A percentile compares a stretch with the other conserved stretches of the same genome.
Conservation (phyloP, 2,888 invertebrate species). For the Hybos culiciformis region DNA sequence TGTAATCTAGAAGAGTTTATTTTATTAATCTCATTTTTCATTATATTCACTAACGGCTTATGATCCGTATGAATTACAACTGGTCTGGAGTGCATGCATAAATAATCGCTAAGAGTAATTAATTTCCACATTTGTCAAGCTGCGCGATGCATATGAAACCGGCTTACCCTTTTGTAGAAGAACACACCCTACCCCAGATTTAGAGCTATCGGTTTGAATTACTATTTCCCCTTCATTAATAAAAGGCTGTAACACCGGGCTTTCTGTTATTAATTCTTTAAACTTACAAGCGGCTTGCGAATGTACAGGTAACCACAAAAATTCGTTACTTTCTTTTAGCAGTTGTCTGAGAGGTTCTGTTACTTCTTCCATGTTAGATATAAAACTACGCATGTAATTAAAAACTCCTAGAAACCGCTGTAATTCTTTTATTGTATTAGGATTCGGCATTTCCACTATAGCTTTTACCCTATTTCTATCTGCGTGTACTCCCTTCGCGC, state of each 20-base stretch:
- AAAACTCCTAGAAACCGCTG: too few species aligned
- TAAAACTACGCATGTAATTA: too few species aligned
- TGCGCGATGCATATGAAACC: too few species aligned
- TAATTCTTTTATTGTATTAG: constrained; percentile 6
- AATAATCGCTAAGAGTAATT: background rate
- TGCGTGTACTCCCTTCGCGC: constrained; percentile 12
- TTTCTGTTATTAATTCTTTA: too few species aligned
- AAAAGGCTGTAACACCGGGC: too few species aligned
- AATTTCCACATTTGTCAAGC: background rate
- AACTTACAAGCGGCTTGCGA: too few species aligned
- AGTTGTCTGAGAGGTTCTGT: too few species aligned
- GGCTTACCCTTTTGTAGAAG: background rate
- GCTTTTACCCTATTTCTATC: constrained; percentile 11
- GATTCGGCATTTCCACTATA: constrained; percentile 11
- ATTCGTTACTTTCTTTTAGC: too few species aligned
- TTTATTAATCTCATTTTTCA: too few species aligned
- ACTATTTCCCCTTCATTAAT: background rate
- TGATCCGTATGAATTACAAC: background rate
- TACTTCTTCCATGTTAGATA: too few species aligned
- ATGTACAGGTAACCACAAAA: too few species aligned
- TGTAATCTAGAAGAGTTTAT: constrained; percentile 6
- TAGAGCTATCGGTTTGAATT: background rate
- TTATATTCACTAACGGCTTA: too few species aligned
- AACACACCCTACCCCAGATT: background rate
- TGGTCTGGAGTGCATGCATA: background rate